phyloP scores from a whole-genome alignment of 2,113 vertebrate genomes.

The Caloenas nicobarica region DNA sequence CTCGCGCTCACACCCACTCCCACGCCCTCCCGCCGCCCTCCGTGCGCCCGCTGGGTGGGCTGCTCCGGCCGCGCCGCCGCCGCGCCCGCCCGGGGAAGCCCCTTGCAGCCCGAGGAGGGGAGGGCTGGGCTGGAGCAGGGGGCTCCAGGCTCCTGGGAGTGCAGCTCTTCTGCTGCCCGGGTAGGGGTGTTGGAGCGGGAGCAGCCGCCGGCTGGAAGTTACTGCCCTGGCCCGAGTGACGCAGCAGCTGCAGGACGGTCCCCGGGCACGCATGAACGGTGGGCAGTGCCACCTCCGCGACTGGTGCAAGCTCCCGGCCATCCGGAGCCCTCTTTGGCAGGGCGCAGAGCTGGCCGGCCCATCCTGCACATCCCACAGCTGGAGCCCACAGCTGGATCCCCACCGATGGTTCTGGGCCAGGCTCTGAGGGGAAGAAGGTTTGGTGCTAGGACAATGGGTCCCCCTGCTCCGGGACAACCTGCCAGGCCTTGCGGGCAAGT shows the following conservation, averaged over 20 bases:
- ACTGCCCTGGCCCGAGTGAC: not conserved
- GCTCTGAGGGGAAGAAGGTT: not conserved
- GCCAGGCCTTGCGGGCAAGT: not conserved
- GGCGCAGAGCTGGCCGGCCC: not conserved
- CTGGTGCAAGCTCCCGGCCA: not conserved
- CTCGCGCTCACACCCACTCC: not conserved
- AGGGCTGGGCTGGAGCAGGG: not conserved
- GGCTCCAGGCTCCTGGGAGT: not conserved
- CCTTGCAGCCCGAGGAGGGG: not conserved
- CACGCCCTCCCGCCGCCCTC: not conserved
- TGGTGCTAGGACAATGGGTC: not conserved
- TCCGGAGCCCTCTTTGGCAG: not conserved
- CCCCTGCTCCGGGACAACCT: not conserved
- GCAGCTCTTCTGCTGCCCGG: too few species aligned
- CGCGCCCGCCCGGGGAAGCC: not conserved
- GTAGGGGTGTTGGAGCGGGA: not conserved
- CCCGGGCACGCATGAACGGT: accelerated
- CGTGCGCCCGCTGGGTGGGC: not conserved
- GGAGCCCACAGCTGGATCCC: not conserved
- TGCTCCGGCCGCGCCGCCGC: not conserved
- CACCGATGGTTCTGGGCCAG: not conserved
- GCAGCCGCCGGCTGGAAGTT: not conserved
- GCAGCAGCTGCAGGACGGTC: not conserved
- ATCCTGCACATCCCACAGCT: accelerated
- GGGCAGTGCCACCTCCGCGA: not conserved